A percentile compares a stretch with the other conserved stretches of the same genome.
phyloP scores from a whole-genome alignment of 2,113 vertebrate genomes.

The Petroica traversi region DNA sequence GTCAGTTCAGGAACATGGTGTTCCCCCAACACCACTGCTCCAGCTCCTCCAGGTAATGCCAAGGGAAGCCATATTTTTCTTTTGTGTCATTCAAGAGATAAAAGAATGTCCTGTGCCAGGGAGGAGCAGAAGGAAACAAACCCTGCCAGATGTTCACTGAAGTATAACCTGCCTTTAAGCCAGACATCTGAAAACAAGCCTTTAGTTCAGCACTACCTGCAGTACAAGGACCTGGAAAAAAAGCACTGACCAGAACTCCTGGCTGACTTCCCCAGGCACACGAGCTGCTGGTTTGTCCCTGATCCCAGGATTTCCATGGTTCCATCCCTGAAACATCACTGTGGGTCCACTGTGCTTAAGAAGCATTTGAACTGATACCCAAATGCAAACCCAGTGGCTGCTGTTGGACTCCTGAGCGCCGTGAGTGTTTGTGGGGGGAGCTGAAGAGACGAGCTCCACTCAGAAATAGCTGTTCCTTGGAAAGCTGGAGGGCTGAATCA shows the following conservation, averaged over 20 bases:
- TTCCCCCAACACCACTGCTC: neutral
- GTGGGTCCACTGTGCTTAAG: neutral
- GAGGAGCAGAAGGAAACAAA: neutral
- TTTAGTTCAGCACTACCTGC: neutral
- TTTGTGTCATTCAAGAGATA: neutral
- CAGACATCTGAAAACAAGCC: neutral
- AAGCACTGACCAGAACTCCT: neutral
- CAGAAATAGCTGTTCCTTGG: slow-evolving; percentile 66
- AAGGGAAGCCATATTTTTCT: neutral
- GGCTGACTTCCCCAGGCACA: neutral
- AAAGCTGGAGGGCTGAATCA: slow-evolving; percentile 67
- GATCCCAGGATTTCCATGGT: neutral
- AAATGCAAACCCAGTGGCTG: neutral
- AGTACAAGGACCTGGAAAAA: neutral
- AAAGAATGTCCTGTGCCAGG: neutral
- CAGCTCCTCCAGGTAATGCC: neutral
- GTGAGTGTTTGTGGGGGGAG: slow-evolving; percentile 37
- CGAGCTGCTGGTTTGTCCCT: neutral
- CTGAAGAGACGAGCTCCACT: slow-evolving; percentile 1
- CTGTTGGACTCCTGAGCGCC: neutral
- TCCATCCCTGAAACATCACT: neutral
- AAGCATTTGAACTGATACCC: neutral
- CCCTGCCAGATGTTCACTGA: neutral
- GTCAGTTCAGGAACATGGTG: neutral
- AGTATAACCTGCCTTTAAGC: neutral